Conservation (phyloP, 2,113 vertebrate genomes). For the Coryphaenoides rupestris region DNA sequence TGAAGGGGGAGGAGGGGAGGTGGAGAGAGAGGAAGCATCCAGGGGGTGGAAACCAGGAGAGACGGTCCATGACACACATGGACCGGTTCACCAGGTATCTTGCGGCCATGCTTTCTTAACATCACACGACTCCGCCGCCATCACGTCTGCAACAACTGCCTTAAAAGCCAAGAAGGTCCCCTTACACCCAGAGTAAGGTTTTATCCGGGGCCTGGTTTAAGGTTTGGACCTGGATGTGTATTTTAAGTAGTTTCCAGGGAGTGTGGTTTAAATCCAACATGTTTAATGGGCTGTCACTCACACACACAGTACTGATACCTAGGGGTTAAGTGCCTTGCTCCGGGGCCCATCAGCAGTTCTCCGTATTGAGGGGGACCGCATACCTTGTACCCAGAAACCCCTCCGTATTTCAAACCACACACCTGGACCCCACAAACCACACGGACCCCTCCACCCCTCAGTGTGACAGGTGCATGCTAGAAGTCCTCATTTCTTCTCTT, state of each 20-base stretch:
- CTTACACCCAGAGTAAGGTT: neutral
- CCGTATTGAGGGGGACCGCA: too few species aligned
- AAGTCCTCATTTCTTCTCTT: neutral
- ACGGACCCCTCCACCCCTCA: too few species aligned
- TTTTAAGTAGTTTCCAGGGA: too few species aligned
- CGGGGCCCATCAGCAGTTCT: too few species aligned
- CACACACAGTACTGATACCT: too few species aligned
- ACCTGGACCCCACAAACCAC: too few species aligned
- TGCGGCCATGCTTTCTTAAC: slow-evolving; percentile 49
- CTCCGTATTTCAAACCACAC: too few species aligned
- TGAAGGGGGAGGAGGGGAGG: slow-evolving; percentile 16
- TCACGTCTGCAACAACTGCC: slow-evolving; percentile 34
- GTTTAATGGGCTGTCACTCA: too few species aligned
- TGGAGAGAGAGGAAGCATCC: neutral
- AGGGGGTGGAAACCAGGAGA: slow-evolving; percentile 24
- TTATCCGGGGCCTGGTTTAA: neutral
- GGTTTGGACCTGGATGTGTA: neutral
- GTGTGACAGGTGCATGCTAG: too few species aligned
- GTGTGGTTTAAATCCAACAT: too few species aligned
- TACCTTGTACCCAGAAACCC: too few species aligned
- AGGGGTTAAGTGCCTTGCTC: too few species aligned
- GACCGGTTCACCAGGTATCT: slow-evolving; percentile 29
- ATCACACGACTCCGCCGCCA: slow-evolving; percentile 26
- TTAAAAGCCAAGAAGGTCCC: slow-evolving; percentile 43
- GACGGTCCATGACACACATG: slow-evolving; percentile 18